Conservation (phyloP, 2,797 vertebrate genomes). For the Cyprinodon diabolis region DNA sequence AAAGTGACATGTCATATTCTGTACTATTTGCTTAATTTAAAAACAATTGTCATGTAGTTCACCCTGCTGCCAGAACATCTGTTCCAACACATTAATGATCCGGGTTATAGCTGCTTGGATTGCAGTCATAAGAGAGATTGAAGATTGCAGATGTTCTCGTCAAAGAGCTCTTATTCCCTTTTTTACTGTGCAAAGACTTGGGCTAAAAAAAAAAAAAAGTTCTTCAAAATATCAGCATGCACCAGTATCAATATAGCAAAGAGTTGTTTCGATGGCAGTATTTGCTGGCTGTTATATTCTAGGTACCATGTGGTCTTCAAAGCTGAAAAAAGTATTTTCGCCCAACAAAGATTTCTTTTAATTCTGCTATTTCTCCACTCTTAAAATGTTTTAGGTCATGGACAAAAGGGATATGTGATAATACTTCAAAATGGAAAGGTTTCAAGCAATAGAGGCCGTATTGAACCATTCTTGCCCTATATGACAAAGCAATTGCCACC, state of each 20-base stretch:
- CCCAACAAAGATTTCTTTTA: not conserved
- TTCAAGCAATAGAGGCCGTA: not conserved
- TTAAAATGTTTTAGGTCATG: not conserved
- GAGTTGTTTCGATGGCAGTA: not conserved
- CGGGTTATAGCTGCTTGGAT: not conserved
- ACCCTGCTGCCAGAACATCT: not conserved
- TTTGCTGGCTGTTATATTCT: not conserved
- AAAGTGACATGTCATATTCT: slow-evolving; percentile 2
- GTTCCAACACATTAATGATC: slow-evolving; percentile 10
- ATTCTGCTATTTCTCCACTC: not conserved
- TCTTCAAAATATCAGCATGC: not conserved
- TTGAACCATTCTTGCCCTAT: not conserved
- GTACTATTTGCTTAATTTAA: not conserved
- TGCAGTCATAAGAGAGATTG: not conserved
- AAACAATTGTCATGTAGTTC: slow-evolving; percentile 1
- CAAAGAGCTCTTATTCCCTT: not conserved
- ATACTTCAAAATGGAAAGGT: not conserved
- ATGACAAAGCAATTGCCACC: not conserved
- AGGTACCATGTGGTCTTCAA: not conserved
- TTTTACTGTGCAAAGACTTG: not conserved
- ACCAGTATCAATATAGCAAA: not conserved
- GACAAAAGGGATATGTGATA: no score
- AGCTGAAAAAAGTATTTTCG: not conserved
- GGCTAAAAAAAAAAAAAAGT: not conserved
- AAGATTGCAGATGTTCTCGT: not conserved